These are phyloP conservation scores for Eristalis intricaria DNA, from an alignment of 2,888 invertebrate genomes.

Conservation along the genomic window DNA sequence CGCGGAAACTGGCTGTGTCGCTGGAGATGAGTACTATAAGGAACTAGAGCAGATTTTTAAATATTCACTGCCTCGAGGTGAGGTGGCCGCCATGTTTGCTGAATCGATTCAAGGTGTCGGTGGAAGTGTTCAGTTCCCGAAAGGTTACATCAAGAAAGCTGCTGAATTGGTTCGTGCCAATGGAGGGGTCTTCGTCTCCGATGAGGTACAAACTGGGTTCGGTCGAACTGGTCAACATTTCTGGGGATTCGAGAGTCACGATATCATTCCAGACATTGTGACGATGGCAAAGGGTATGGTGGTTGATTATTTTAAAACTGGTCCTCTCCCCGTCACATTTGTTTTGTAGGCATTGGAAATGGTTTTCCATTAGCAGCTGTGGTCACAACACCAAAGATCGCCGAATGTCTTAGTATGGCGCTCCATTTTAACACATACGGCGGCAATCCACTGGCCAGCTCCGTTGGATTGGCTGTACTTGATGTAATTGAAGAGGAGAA, in stretches of 20 bases:
- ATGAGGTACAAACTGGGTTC: slow-evolving; percentile 99
- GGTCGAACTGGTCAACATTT: slow-evolving; percentile 96
- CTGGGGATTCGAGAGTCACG: slow-evolving; percentile 98
- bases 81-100: slow-evolving; percentile 94
- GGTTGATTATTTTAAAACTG: background rate
- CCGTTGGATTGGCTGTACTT: slow-evolving; percentile 94
- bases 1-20: slow-evolving; percentile 84
- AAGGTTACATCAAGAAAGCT: slow-evolving; percentile 91
- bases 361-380: slow-evolving; percentile 98
- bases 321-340: background rate
- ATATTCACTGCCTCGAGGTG: slow-evolving; percentile 89
- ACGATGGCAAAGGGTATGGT: slow-evolving; percentile 93
- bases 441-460: slow-evolving; percentile 95
- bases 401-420: slow-evolving; percentile 88
- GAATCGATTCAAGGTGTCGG: slow-evolving; percentile 99
- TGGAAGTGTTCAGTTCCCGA: slow-evolving; percentile 95
- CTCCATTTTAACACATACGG: slow-evolving; percentile 97
- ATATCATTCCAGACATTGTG: slow-evolving; percentile 94
- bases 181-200: slow-evolving; percentile 94
- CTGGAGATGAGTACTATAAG: slow-evolving; percentile 90
- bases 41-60: slow-evolving; percentile 87
- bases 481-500: slow-evolving; percentile 96
- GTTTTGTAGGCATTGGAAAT: slow-evolving; percentile 87
- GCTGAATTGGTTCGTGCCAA: slow-evolving; percentile 88
- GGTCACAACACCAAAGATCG: slow-evolving; percentile 94